Evolutionary conservation across 2,888 invertebrate species (phyloP).

Genomic region (Hydrotaea diabolus): DNA sequence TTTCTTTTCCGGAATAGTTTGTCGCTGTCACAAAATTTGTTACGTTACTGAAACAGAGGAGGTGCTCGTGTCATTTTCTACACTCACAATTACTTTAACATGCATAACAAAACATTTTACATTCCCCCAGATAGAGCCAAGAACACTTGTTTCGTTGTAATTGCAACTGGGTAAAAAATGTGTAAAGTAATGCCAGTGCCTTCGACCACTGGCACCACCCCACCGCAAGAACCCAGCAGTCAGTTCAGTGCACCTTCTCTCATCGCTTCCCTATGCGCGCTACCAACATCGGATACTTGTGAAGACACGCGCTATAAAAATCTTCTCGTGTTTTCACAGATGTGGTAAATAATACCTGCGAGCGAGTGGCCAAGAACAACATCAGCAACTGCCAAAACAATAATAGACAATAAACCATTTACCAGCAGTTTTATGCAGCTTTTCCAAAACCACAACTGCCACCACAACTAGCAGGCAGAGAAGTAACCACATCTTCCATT

Average conservation of each 20-base stretch:
- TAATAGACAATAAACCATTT: constrained; percentile 59
- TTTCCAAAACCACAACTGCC: no score
- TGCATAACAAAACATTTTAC: neutral
- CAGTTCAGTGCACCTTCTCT: no score
- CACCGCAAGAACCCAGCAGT: no score
- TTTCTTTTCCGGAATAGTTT: neutral
- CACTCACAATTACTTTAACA: constrained; percentile 3
- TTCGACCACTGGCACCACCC: no score
- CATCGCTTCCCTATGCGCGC: neutral
- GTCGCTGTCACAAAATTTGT: neutral
- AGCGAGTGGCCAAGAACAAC: neutral
- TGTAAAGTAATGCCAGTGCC: neutral
- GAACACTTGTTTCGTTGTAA: constrained; percentile 47
- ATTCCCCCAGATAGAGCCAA: constrained; percentile 15
- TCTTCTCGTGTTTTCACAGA: constrained; percentile 14
- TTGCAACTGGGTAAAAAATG: constrained; percentile 46
- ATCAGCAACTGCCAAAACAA: neutral
- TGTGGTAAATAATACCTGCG: no score
- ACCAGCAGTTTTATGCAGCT: constrained; percentile 29
- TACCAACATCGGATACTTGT: constrained; percentile 59
- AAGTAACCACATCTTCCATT: neutral
- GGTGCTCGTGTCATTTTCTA: constrained; percentile 4
- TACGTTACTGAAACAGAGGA: neutral
- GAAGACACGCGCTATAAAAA: constrained; percentile 55
- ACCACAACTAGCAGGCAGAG: neutral